Percentiles rank a stretch among this genome's conserved stretches.
These are phyloP conservation scores for Paradoxurus hermaphroditus DNA, from an alignment of 2,113 vertebrate genomes.

Conservation along the genomic window DNA sequence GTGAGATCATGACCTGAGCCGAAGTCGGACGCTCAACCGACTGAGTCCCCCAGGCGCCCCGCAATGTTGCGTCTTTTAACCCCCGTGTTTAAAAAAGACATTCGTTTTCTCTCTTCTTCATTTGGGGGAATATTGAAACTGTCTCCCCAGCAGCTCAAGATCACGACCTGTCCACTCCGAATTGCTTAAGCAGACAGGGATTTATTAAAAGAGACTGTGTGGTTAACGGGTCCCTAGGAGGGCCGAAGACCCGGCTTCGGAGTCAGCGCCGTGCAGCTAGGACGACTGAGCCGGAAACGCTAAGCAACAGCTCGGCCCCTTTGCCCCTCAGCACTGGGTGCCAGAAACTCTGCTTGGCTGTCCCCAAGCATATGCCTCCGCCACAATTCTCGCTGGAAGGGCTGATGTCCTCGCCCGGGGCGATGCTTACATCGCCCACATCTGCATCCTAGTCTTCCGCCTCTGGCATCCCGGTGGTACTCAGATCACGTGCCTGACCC, in stretches of 20 bases:
- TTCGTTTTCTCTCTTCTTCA: constrained; percentile 10
- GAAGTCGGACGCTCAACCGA: too few species aligned
- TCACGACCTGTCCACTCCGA: neutral
- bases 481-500: neutral
- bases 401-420: neutral
- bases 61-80: neutral
- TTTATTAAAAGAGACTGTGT: constrained; percentile 21
- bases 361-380: neutral
- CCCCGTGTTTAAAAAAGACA: neutral
- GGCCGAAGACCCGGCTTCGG: neutral
- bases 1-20: too few species aligned
- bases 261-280: neutral
- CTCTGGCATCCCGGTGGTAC: neutral
- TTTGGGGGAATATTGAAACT: constrained; percentile 16
- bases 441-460: neutral
- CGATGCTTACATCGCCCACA: neutral
- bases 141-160: neutral
- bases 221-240: neutral
- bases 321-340: neutral
- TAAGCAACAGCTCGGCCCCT: neutral
- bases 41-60: too few species aligned
- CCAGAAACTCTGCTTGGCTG: neutral
- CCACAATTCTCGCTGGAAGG: neutral
- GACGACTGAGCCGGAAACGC: neutral
- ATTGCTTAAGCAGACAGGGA: constrained; percentile 26